These are phyloP conservation scores for Condylura cristata DNA, from an alignment of 2,113 vertebrate species.

Conservation along the genomic window DNA sequence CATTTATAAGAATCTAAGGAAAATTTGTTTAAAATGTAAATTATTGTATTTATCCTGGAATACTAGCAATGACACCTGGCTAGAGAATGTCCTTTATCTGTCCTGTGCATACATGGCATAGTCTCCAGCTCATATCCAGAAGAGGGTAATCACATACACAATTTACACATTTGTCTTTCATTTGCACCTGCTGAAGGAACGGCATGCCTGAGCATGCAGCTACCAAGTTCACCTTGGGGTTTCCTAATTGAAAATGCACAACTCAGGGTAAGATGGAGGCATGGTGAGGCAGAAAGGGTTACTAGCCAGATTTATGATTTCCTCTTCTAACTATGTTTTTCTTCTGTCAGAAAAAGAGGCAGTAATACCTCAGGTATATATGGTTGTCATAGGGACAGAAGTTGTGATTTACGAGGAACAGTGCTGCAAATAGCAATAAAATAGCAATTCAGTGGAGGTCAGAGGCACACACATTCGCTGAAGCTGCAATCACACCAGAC, in stretches of 20 bases:
- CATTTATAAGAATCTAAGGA: not conserved
- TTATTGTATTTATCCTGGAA: not conserved
- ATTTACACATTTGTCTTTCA: conserved; percentile 46
- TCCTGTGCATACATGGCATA: not conserved
- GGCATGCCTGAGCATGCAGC: not conserved
- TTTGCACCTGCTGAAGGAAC: conserved; percentile 22
- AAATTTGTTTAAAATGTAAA: not conserved
- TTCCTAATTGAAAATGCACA: conserved; percentile 52
- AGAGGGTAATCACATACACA: not conserved
- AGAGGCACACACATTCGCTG: conserved; percentile 54
- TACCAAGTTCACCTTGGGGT: not conserved
- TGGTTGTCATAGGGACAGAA: conserved; percentile 72
- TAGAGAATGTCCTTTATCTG: not conserved
- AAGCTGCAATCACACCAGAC: conserved; percentile 56
- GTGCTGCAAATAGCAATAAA: conserved; percentile 71
- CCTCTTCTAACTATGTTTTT: conserved; percentile 38
- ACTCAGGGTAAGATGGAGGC: not conserved
- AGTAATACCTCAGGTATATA: conserved; percentile 33
- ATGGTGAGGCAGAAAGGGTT: conserved; percentile 24
- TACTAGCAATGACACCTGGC: not conserved
- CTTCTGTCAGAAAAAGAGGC: conserved; percentile 32
- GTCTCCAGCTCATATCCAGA: not conserved
- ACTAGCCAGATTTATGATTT: conserved; percentile 13
- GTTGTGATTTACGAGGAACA: conserved; percentile 62
- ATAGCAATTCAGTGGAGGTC: conserved; percentile 68